Evolutionary conservation across 2,888 invertebrate species (phyloP).

Genomic region (Nasonovia ribisnigri): DNA sequence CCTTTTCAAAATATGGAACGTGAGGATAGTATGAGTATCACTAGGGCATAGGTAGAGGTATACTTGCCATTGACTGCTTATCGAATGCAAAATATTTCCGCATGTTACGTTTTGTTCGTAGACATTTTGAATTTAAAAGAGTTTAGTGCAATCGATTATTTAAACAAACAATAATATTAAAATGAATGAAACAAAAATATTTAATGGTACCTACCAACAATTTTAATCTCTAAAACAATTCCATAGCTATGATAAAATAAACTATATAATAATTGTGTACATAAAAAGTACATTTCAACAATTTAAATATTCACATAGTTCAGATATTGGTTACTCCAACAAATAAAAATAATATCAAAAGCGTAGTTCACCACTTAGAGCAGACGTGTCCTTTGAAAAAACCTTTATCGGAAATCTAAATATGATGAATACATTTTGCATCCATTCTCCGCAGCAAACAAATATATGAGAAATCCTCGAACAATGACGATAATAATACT

Average conservation of each 20-base stretch:
- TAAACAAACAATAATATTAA: neutral
- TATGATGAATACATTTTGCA: neutral
- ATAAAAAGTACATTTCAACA: neutral
- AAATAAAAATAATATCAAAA: neutral
- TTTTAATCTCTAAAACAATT: neutral
- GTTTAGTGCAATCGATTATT: neutral
- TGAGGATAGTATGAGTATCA: neutral
- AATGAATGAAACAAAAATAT: neutral
- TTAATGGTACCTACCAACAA: neutral
- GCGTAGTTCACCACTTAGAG: neutral
- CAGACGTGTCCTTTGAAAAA: neutral
- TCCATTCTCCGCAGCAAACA: neutral
- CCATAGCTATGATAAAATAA: neutral
- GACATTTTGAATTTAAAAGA: neutral
- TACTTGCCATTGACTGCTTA: neutral
- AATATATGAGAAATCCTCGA: neutral
- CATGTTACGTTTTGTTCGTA: neutral
- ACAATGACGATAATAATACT: neutral
- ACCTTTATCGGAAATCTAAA: neutral
- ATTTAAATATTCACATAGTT: neutral
- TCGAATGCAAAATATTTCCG: neutral
- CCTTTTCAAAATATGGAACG: neutral
- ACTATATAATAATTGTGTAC: neutral
- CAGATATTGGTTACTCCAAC: neutral
- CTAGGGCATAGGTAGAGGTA: neutral